These are phyloP conservation scores for Trachythela sp. DNA, from an alignment of 64 coral and sea anemone species.

Conservation along the genomic window DNA sequence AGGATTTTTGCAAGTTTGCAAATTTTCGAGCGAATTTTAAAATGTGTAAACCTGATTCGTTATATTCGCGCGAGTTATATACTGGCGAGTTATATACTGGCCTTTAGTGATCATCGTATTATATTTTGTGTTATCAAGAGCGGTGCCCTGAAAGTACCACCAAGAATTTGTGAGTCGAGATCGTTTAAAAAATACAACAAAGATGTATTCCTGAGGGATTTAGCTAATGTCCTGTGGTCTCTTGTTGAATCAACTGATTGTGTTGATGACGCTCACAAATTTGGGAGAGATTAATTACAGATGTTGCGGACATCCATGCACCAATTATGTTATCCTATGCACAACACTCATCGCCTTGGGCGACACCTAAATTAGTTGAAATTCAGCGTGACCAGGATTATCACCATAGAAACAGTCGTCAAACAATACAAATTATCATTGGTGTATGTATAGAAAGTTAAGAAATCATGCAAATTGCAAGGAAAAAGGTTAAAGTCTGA, in stretches of 20 bases:
- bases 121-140: conserved; percentile 52
- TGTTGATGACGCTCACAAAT: conserved; percentile 29
- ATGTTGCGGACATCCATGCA: conserved; percentile 37
- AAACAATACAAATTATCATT: conserved; percentile 27
- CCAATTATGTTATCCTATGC: not conserved
- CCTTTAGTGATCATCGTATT: conserved; percentile 48
- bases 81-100: no score
- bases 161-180: conserved; percentile 20
- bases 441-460: conserved; percentile 38
- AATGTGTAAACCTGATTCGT: no score
- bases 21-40: no score
- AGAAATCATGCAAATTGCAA: conserved; percentile 50
- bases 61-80: no score
- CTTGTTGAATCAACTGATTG: conserved; percentile 27
- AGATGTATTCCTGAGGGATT: conserved; percentile 28
- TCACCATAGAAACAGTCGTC: not conserved
- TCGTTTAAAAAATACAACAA: conserved; percentile 48
- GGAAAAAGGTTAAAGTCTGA: conserved; percentile 44
- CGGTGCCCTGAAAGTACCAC: conserved; percentile 22
- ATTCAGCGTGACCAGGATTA: not conserved
- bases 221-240: conserved; percentile 42
- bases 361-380: conserved; percentile 25
- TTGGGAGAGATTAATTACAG: conserved; percentile 37
- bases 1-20: no score
- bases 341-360: not conserved